phyloP scores from a whole-genome alignment of 2,797 vertebrate species.

The Sphaeramia orbicularis region DNA sequence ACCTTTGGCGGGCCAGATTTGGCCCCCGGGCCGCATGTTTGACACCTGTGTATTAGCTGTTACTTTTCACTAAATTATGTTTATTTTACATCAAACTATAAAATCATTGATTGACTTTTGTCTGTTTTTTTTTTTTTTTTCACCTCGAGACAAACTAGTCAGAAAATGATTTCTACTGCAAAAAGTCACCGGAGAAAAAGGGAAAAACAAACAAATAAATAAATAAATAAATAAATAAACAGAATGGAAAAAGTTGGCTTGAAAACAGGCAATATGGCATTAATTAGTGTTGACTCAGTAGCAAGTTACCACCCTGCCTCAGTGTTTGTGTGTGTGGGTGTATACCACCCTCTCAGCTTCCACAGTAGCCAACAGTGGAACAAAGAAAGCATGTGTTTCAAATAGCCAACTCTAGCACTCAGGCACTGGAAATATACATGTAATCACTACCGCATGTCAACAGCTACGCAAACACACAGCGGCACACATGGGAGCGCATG shows the following conservation, averaged over 20 bases:
- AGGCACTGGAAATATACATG: constrained; percentile 70
- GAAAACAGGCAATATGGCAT: constrained; percentile 72
- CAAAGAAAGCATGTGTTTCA: constrained; percentile 80
- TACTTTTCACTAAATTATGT: constrained; percentile 13
- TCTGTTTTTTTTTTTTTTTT: constrained; percentile 22
- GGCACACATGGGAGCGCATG: constrained; percentile 18
- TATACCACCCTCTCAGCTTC: constrained; percentile 75
- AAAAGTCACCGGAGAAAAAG: constrained; percentile 19
- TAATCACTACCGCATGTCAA: constrained; percentile 76
- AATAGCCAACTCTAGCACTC: constrained; percentile 61
- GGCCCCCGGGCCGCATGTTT: too few relatives aligned
- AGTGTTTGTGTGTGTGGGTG: constrained; percentile 63
- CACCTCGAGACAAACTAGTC: constrained; percentile 13
- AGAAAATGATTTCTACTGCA: constrained; percentile 22
- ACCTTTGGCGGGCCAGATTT: too few relatives aligned
- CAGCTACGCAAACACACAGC: constrained; percentile 49
- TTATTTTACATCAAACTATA: constrained; percentile 18
- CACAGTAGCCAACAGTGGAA: constrained; percentile 77
- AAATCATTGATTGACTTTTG: constrained; percentile 19
- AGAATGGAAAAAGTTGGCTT: constrained; percentile 63
- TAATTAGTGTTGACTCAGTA: constrained; percentile 78
- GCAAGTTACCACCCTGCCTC: constrained; percentile 72
- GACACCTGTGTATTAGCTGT: too few relatives aligned
- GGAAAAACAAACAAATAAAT: constrained; percentile 11
- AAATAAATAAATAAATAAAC: constrained; percentile 1